Percentiles rank a stretch among this genome's conserved stretches.
Conservation (phyloP, 2,888 invertebrate genomes). For the Andrena bucephala region DNA sequence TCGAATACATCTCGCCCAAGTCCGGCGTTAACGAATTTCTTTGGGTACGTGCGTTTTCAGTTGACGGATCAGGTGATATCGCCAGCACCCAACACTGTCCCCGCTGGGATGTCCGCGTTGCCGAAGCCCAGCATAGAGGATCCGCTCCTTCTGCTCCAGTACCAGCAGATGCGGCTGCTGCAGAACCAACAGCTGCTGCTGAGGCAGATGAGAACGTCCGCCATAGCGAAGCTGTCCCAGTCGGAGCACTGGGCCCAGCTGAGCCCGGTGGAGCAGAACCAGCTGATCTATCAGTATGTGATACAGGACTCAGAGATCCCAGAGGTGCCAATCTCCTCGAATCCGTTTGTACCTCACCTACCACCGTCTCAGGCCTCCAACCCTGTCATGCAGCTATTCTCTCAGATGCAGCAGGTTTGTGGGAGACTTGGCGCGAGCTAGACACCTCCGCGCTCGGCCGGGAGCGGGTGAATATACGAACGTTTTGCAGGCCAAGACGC, state of each 20-base stretch:
- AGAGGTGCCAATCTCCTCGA: constrained; percentile 77
- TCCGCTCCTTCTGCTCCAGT: constrained; percentile 78
- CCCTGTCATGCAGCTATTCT: constrained; percentile 87
- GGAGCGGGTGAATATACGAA: background rate
- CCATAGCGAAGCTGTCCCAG: constrained; percentile 84
- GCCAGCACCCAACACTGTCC: constrained; percentile 74
- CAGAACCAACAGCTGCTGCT: constrained; percentile 85
- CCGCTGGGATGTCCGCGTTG: constrained; percentile 77
- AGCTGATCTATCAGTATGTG: constrained; percentile 86
- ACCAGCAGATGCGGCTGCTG: constrained; percentile 84
- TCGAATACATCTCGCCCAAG: too few species aligned
- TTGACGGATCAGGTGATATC: constrained; percentile 77
- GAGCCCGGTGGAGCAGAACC: constrained; percentile 86
- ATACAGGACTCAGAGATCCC: constrained; percentile 83
- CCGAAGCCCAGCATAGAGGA: constrained; percentile 77
- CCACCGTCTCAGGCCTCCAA: constrained; percentile 84
- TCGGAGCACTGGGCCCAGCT: constrained; percentile 86
- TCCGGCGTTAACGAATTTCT: background rate
- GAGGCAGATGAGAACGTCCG: constrained; percentile 79
- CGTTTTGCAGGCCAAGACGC: constrained; percentile 75
- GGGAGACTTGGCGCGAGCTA: background rate
- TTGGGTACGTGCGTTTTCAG: constrained; percentile 53
- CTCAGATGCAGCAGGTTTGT: constrained; percentile 86
- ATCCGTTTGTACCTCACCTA: constrained; percentile 82
- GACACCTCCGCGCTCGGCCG: too few species aligned